These are phyloP conservation scores for Istiophorus platypterus DNA, from an alignment of 2,113 vertebrate species.

Conservation along the genomic window DNA sequence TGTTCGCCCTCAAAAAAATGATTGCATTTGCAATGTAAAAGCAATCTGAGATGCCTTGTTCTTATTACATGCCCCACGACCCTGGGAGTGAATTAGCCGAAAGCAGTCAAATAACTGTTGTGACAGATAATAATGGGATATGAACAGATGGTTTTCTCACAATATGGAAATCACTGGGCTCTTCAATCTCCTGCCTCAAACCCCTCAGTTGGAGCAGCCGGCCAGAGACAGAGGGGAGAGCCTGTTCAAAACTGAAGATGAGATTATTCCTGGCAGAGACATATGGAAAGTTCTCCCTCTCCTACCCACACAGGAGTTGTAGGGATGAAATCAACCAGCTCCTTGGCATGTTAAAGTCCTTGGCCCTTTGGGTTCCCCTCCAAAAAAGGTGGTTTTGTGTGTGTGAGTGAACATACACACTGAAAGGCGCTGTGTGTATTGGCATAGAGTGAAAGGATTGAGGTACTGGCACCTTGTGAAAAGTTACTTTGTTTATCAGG, in stretches of 20 bases:
- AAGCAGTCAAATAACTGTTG: slow-evolving; percentile 78
- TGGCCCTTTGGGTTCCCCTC: not conserved
- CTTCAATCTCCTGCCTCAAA: slow-evolving; percentile 51
- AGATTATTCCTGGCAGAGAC: slow-evolving; percentile 53
- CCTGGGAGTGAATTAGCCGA: slow-evolving; percentile 71
- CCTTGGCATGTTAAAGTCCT: slow-evolving; percentile 28
- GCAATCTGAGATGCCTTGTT: slow-evolving; percentile 74
- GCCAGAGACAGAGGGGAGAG: slow-evolving; percentile 46
- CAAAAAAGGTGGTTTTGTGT: not conserved
- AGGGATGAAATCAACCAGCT: slow-evolving; percentile 23
- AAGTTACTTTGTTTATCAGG: slow-evolving; percentile 29
- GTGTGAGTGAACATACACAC: not conserved
- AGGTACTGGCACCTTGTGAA: slow-evolving; percentile 36
- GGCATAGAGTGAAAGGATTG: slow-evolving; percentile 46
- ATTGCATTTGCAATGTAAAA: slow-evolving; percentile 85
- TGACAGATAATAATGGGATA: slow-evolving; percentile 78
- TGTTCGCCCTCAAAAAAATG: slow-evolving; percentile 77
- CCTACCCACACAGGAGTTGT: slow-evolving; percentile 36
- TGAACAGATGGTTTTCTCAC: slow-evolving; percentile 67
- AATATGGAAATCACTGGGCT: slow-evolving; percentile 59
- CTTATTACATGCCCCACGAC: slow-evolving; percentile 76
- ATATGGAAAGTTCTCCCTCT: slow-evolving; percentile 35
- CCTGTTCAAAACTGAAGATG: slow-evolving; percentile 43
- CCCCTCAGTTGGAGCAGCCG: slow-evolving; percentile 16
- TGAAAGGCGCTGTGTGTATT: slow-evolving; percentile 35